Conservation (phyloP, 2,113 vertebrate genomes). For the Guaruba guarouba region DNA sequence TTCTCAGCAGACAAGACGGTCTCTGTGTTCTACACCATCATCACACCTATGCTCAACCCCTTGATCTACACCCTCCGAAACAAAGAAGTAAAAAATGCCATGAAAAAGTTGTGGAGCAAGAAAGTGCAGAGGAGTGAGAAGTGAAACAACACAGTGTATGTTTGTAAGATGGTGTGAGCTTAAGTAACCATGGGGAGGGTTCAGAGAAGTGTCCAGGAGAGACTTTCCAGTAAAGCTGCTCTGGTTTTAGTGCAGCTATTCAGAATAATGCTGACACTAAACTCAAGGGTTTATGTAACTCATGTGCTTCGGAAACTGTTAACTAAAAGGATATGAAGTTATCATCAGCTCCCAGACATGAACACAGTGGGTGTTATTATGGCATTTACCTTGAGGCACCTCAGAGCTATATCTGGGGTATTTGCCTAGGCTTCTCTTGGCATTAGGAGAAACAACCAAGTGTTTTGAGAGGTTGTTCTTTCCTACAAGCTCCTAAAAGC, state of each 20-base stretch:
- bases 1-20: conserved; percentile 60
- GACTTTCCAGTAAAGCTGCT: not conserved
- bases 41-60: conserved; percentile 67
- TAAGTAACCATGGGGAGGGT: not conserved
- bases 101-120: not conserved
- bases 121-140: not conserved
- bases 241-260: not conserved
- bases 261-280: not conserved
- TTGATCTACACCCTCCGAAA: conserved; percentile 67
- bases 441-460: not conserved
- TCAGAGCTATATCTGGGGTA: not conserved
- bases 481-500: not conserved
- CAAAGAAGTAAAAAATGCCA: conserved; percentile 46
- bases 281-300: not conserved
- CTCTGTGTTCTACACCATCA: conserved; percentile 61
- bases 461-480: not conserved
- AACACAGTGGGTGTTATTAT: not conserved
- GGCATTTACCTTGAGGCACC: not conserved
- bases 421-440: not conserved
- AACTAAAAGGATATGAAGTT: not conserved
- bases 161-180: not conserved
- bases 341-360: not conserved
- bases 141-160: not conserved
- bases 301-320: not conserved
- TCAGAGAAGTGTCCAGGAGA: not conserved